Evolutionary conservation across 2,888 invertebrate species (phyloP), one percentile per base, ranked within the genome.

Genomic region (Prosapia bicincta): DNA sequence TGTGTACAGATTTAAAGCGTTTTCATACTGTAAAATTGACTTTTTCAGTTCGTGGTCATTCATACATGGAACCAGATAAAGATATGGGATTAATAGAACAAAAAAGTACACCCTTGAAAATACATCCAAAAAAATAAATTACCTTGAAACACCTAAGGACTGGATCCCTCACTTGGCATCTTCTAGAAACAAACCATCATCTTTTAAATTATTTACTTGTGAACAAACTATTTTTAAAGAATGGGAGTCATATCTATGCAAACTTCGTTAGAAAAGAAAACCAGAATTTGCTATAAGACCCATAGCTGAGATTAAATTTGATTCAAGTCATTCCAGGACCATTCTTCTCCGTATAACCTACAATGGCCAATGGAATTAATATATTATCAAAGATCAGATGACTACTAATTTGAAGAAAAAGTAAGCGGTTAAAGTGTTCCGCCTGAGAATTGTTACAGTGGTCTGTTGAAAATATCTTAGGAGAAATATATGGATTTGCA

Each of bases 111-210:
- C 70, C n/a, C 25, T 38, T 24, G 25, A 38, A 70, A 24, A 70
- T 70, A 23, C 38, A 70, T 24, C 32, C 70, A 26, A 30, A 32
- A 38, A 38, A 38, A 69, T 26, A 3, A 6, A 26, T 28, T 69
- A 26, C 15, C 28, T 69, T 69, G 28, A 69, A 25, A 25, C 28
- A 28, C 69, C 69, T 7, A 38, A 38, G 38, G 69, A 69, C 69
- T 69, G 69, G 69, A 32, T 69, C n/a, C 20, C 26, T 20, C 69
- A 69, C 15, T 7, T 69, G 1, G 69, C 69, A 69, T 69, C 28
- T 30, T 26, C 69, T 69, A 69, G 69, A 69, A 20, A n/a, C n/a
- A n/a, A n/a, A n/a, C n/a, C n/a, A n/a, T n/a, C n/a, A n/a, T n/a
- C n/a, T n/a, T n/a, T n/a, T n/a, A n/a, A n/a, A n/a, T n/a, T n/a